These are phyloP conservation scores for Gallirallus australis DNA, from an alignment of 2,797 vertebrate species.

Conservation along the genomic window DNA sequence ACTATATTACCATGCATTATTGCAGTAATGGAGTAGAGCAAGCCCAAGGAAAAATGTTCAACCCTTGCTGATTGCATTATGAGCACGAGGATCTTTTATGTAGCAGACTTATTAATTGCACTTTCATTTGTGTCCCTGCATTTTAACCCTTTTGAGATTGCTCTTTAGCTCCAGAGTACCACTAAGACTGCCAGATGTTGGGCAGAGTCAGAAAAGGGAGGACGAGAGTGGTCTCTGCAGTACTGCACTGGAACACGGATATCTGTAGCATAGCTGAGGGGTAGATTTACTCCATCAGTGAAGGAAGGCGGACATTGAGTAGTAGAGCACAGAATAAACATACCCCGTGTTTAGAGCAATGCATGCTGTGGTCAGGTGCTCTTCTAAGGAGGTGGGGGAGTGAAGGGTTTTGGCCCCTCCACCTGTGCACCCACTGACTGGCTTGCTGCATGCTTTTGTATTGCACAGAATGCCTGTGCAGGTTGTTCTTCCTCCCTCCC, in stretches of 20 bases:
- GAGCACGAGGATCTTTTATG: background rate
- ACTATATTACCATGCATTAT: constrained; percentile 36
- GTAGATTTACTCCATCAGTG: background rate
- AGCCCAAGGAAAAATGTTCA: constrained; percentile 45
- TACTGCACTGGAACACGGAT: background rate
- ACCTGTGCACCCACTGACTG: background rate
- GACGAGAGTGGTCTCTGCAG: background rate
- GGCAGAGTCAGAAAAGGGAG: background rate
- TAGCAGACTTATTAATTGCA: constrained; percentile 32
- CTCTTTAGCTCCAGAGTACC: background rate
- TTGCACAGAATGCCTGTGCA: background rate
- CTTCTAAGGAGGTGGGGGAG: background rate
- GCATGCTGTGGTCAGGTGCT: background rate
- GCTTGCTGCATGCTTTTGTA: background rate
- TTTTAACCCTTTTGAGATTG: constrained; percentile 35
- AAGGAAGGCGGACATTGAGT: background rate
- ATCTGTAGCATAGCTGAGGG: background rate
- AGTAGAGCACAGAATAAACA: background rate
- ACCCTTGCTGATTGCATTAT: background rate
- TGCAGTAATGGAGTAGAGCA: constrained; percentile 31
- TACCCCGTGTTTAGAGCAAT: background rate
- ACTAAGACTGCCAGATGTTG: background rate
- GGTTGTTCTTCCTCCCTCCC: background rate
- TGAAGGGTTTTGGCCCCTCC: background rate
- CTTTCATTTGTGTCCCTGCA: constrained; percentile 36